Base-by-base conservation (phyloP, 1,140 invertebrate genomes). In the Steinernema khuongi region DNA sequence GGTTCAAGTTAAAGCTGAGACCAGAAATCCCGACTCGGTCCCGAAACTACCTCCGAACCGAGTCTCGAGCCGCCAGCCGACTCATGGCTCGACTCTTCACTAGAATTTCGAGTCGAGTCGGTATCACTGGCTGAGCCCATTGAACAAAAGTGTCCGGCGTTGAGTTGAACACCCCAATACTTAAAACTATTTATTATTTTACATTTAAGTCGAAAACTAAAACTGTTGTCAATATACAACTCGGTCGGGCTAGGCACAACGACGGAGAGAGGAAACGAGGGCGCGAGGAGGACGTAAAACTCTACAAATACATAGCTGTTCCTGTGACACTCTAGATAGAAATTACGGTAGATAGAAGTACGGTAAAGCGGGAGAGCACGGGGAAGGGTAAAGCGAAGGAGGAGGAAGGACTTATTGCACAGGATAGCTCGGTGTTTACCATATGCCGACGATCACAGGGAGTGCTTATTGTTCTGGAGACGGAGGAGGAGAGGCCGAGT, bases 331-430 rank as follows among this genome's bases (percentile, higher is more conserved):
- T 60, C 7, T 60, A 22, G 2, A 60, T 22, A 60, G 50, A 60
- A 60, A 7, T n/a, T 7, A 22, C 50, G 50, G 50, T 7, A 22
- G 50, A 26, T 60, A 26, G 22, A 60, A 60, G 50, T 60, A 60
- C 50, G 50, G 50, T 60, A 60, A 60, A 60, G 50, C 50, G 50
- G 14, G 50, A 22, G 50, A 60, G n/a, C 50, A 60, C 50, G 50
- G 50, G 50, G 50, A 60, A 60, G 2, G 11, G 50, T n/a, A 26
- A 22, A 60, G 50, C 19, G 19, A 60, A 17, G 22, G n/a, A n/a
- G n/a, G n/a, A n/a, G 7, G 50, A 60, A 22, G 26, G 50, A 11
- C 14, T 60, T 60, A 60, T 60, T 60, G 50, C 50, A 60, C 50
- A n/a, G 50, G 50, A 14, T 22, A 22, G 36, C n/a, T 41, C 36